A percentile compares a stretch with the other conserved stretches of the same genome.
Evolutionary conservation across 2,888 invertebrate species (phyloP).

Genomic region (Belgica antarctica): DNA sequence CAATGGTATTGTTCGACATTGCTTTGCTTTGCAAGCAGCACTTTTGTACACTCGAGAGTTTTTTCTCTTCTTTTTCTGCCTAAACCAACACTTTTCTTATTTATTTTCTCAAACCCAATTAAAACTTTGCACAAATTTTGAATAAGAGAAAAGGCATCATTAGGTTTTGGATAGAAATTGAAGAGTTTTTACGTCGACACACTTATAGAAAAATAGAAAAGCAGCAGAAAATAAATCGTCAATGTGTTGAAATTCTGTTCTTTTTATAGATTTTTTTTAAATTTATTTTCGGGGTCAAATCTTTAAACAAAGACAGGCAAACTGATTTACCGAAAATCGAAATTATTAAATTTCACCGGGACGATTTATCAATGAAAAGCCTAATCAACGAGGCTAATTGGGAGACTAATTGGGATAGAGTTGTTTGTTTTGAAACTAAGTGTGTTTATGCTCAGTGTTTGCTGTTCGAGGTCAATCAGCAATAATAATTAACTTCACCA

Average conservation of each 20-base stretch:
- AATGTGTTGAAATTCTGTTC: not conserved
- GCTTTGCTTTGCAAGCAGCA: too few species aligned
- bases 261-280: slow-evolving; percentile 17
- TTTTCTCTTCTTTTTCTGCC: too few species aligned
- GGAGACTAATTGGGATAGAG: too few species aligned
- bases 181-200: not conserved
- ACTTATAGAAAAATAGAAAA: slow-evolving; percentile 15
- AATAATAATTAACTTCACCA: too few species aligned
- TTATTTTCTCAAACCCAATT: slow-evolving; percentile 2
- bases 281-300: slow-evolving; percentile 21
- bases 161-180: not conserved
- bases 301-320: not conserved
- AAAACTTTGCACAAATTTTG: not conserved
- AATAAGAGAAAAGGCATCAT: slow-evolving; percentile 18
- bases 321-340: too few species aligned
- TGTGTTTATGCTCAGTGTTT: too few species aligned
- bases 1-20: slow-evolving; percentile 33
- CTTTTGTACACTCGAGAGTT: not conserved
- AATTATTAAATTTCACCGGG: too few species aligned
- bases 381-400: too few species aligned
- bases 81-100: not conserved
- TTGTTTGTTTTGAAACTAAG: too few species aligned
- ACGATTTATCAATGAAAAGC: too few species aligned
- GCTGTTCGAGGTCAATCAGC: too few species aligned
- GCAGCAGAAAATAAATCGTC: not conserved